Percentiles rank a stretch among this genome's conserved stretches.
Conservation (phyloP, 1,140 invertebrate genomes). For the Drosophila pachea region DNA sequence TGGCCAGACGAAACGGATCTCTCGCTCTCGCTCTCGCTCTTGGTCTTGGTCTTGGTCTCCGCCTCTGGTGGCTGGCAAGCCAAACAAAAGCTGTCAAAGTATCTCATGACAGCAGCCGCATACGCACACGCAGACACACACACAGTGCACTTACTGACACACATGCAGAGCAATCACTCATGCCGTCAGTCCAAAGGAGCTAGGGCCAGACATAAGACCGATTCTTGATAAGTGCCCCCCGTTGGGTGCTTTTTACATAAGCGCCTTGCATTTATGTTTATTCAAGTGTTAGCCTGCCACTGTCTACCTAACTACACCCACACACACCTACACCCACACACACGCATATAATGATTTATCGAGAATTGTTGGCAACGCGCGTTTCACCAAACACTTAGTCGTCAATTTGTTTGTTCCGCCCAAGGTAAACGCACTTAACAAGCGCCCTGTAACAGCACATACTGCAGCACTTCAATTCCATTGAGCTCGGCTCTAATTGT, state of each 20-base stretch:
- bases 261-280: slow-evolving; percentile 70
- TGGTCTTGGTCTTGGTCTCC: not conserved
- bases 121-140: slow-evolving; percentile 16
- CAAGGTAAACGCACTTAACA: slow-evolving; percentile 46
- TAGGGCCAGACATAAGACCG: slow-evolving; percentile 32
- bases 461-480: slow-evolving; percentile 6
- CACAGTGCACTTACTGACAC: slow-evolving; percentile 38
- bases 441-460: slow-evolving; percentile 2
- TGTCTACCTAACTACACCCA: slow-evolving; percentile 37
- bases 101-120: slow-evolving; percentile 53
- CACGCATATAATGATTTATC: slow-evolving; percentile 64
- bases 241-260: slow-evolving; percentile 72
- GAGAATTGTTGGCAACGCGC: slow-evolving; percentile 44
- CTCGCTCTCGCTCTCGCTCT: not conserved
- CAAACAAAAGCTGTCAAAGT: slow-evolving; percentile 65
- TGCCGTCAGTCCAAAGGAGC: slow-evolving; percentile 43
- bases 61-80: slow-evolving; percentile 22
- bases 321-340: slow-evolving; percentile 36
- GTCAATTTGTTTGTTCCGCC: slow-evolving; percentile 43
- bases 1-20: slow-evolving; percentile 21
- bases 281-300: slow-evolving; percentile 56
- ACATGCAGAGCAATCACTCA: slow-evolving; percentile 64
- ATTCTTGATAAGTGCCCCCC: slow-evolving; percentile 60
- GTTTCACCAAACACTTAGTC: slow-evolving; percentile 26
- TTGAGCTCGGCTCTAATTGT: slow-evolving; percentile 4